These are phyloP conservation scores for Stercorarius parasiticus DNA, from an alignment of 2,113 vertebrate genomes.

Conservation along the genomic window DNA sequence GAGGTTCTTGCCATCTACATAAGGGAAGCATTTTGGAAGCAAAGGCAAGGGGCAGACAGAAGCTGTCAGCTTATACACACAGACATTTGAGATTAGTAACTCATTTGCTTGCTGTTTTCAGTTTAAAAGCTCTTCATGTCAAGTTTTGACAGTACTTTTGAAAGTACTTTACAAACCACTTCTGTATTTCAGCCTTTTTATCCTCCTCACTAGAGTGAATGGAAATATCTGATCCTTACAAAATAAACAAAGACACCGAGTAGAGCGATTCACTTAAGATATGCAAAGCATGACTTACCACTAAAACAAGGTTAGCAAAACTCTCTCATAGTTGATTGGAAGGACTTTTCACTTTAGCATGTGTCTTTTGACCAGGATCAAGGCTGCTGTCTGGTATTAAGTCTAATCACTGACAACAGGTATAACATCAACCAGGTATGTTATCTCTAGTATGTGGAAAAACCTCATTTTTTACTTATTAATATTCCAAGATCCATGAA, in stretches of 20 bases:
- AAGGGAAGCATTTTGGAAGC: constrained; percentile 23
- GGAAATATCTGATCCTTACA: background rate
- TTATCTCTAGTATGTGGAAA: background rate
- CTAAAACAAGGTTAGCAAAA: background rate
- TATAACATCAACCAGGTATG: background rate
- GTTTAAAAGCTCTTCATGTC: constrained; percentile 31
- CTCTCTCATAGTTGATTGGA: background rate
- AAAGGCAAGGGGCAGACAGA: constrained; percentile 46
- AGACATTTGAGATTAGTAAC: constrained; percentile 42
- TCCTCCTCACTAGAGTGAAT: background rate
- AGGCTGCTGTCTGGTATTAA: background rate
- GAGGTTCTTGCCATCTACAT: constrained; percentile 11
- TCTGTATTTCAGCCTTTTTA: background rate
- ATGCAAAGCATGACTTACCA: background rate
- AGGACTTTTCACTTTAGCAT: background rate
- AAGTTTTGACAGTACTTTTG: constrained; percentile 49
- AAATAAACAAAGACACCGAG: background rate
- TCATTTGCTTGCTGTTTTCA: constrained; percentile 44
- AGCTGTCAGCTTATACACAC: constrained; percentile 35
- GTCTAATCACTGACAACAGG: background rate
- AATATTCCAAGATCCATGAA: background rate
- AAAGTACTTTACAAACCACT: constrained; percentile 15
- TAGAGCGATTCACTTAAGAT: background rate
- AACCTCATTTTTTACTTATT: background rate
- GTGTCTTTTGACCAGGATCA: background rate